phyloP scores from a whole-genome alignment of 2,888 invertebrate genomes.

The Acronicta leporina region DNA sequence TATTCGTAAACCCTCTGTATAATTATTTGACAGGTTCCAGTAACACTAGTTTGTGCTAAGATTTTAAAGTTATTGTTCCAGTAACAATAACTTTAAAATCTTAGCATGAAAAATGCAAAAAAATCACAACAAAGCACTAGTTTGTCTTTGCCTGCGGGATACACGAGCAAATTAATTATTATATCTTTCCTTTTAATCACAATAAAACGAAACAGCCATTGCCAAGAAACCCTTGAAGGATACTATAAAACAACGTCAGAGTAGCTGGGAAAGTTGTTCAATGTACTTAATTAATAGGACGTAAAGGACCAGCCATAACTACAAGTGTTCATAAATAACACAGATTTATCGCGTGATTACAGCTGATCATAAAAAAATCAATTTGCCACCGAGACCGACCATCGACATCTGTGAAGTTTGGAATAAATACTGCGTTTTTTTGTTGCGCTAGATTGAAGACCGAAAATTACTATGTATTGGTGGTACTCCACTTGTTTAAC shows the following conservation, averaged over 20 bases:
- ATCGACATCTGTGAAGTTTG: slow-evolving; percentile 39
- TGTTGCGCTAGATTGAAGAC: background rate
- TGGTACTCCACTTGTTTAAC: no score
- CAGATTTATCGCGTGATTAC: slow-evolving; percentile 67
- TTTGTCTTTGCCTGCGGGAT: background rate
- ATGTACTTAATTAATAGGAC: slow-evolving; percentile 52
- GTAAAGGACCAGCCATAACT: slow-evolving; percentile 54
- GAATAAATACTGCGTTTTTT: slow-evolving; percentile 15
- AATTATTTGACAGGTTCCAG: background rate
- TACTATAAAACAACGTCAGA: slow-evolving; percentile 36
- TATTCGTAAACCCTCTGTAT: slow-evolving; percentile 2
- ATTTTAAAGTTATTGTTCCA: no score
- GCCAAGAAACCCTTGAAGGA: slow-evolving; percentile 10
- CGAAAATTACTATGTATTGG: no score
- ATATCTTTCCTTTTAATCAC: slow-evolving; percentile 43
- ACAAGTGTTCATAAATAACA: slow-evolving; percentile 64
- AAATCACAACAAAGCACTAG: no score
- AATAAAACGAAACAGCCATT: slow-evolving; percentile 23
- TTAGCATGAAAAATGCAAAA: no score
- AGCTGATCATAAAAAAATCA: slow-evolving; percentile 68
- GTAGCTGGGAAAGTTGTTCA: slow-evolving; percentile 17
- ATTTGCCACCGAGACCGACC: slow-evolving; percentile 54
- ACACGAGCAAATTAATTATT: slow-evolving; percentile 14
- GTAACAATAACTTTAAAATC: no score
- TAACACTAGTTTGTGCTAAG: no score